Evolutionary conservation across 2,888 invertebrate species (phyloP).

Genomic region (Apodemia zela): DNA sequence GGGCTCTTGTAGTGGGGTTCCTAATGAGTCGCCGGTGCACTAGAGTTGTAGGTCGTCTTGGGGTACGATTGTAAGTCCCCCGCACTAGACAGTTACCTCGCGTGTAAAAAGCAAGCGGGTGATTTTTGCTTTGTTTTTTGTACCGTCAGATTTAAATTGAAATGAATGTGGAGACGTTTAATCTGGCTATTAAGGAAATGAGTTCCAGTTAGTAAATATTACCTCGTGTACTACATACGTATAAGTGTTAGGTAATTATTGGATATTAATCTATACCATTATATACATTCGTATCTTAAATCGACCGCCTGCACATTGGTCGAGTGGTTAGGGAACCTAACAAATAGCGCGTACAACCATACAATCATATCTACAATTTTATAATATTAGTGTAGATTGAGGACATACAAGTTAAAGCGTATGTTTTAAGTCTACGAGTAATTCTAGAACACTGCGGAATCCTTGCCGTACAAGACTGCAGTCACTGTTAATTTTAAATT

Average conservation of each 20-base stretch:
- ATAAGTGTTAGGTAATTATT: too few species aligned
- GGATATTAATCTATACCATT: too few species aligned
- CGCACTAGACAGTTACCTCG: constrained; percentile 60
- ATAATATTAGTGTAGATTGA: too few species aligned
- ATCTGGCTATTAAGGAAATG: too few species aligned
- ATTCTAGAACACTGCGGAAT: constrained; percentile 48
- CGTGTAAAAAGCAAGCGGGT: constrained; percentile 54
- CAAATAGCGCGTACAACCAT: too few species aligned
- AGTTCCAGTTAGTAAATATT: too few species aligned
- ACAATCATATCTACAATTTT: too few species aligned
- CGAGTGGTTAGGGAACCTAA: too few species aligned
- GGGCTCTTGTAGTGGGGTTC: constrained; percentile 61
- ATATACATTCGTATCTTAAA: too few species aligned
- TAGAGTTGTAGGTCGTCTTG: constrained; percentile 74
- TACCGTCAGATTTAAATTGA: constrained; percentile 22
- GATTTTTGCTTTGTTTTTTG: constrained; percentile 61
- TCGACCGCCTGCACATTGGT: too few species aligned
- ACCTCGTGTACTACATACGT: too few species aligned
- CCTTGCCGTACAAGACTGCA: constrained; percentile 58
- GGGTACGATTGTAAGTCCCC: constrained; percentile 62
- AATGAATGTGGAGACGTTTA: constrained; percentile 21
- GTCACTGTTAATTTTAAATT: constrained; percentile 70
- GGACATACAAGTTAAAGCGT: not conserved
- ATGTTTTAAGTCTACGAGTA: constrained; percentile 37
- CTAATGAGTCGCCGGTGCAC: constrained; percentile 79